A percentile compares a stretch with the other conserved stretches of the same genome.
phyloP scores from a whole-genome alignment of 1,140 invertebrate genomes.

The Adelges cooleyi region DNA sequence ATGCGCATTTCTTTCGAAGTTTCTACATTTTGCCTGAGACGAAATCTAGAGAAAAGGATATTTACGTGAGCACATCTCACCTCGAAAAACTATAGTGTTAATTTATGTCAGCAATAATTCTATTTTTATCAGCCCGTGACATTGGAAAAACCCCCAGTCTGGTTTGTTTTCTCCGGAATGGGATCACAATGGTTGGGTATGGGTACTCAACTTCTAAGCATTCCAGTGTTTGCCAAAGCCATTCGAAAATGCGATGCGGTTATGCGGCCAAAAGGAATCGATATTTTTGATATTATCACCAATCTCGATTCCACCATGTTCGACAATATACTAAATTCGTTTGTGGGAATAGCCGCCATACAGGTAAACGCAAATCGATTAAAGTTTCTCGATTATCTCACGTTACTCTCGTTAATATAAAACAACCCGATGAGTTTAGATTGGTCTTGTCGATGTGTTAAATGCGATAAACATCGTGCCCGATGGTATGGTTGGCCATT shows the following conservation, averaged over 20 bases:
- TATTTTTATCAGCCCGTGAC: slow-evolving; percentile 8
- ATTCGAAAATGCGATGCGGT: slow-evolving; percentile 46
- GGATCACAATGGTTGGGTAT: slow-evolving; percentile 55
- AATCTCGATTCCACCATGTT: slow-evolving; percentile 45
- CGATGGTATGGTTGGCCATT: slow-evolving; percentile 59
- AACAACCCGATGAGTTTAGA: slow-evolving; percentile 36
- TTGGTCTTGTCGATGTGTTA: slow-evolving; percentile 62
- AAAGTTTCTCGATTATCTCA: too few relatives aligned
- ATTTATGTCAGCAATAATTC: too few relatives aligned
- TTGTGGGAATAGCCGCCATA: slow-evolving; percentile 67
- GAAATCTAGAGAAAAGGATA: neutral
- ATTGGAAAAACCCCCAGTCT: slow-evolving; percentile 9
- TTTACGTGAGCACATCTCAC: too few relatives aligned
- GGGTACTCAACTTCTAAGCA: slow-evolving; percentile 47
- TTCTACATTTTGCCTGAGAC: slow-evolving; percentile 41
- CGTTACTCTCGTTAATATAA: neutral
- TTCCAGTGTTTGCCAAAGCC: slow-evolving; percentile 53
- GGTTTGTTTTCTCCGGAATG: slow-evolving; percentile 53
- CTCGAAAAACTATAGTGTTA: too few relatives aligned
- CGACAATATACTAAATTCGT: slow-evolving; percentile 51
- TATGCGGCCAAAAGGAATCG: slow-evolving; percentile 46
- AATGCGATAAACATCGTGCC: slow-evolving; percentile 43
- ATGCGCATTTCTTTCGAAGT: slow-evolving; percentile 49
- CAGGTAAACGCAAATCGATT: too few relatives aligned
- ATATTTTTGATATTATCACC: slow-evolving; percentile 51